phyloP scores from a whole-genome alignment of 1,140 invertebrate genomes.

The Lethrus apterus region DNA sequence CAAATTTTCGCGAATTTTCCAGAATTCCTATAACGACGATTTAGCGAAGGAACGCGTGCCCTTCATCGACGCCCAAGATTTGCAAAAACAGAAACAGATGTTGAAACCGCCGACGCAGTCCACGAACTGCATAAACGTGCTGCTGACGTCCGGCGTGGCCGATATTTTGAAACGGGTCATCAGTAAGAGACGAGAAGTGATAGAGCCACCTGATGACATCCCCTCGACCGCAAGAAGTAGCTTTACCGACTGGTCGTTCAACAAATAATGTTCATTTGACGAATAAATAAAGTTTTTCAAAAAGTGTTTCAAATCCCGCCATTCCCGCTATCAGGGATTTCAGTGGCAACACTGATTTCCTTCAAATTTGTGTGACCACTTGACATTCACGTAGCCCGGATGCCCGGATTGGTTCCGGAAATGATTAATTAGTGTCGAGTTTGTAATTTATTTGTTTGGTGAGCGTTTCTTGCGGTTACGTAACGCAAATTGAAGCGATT shows the following conservation, averaged over 20 bases:
- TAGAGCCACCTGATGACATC: constrained; percentile 24
- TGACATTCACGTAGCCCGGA: constrained; percentile 35
- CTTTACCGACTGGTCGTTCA: constrained; percentile 29
- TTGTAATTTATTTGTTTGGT: constrained; percentile 25
- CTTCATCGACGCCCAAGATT: constrained; percentile 26
- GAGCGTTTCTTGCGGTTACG: constrained; percentile 25
- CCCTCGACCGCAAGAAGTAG: constrained; percentile 24
- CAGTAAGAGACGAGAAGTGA: constrained; percentile 31
- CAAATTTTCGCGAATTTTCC: no score
- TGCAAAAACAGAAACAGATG: constrained; percentile 27
- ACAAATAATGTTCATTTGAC: constrained; percentile 9
- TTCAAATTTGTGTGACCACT: constrained; percentile 7
- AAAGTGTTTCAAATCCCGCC: constrained; percentile 4
- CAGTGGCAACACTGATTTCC: constrained; percentile 15
- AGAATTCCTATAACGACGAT: constrained; percentile 6
- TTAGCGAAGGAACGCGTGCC: constrained; percentile 21
- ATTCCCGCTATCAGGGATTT: constrained; percentile 7
- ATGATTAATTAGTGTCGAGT: constrained; percentile 36
- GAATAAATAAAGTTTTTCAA: constrained; percentile 11
- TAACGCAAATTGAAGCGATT: constrained; percentile 17
- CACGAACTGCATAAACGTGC: constrained; percentile 37
- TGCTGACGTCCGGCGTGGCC: constrained; percentile 35
- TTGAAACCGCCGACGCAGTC: constrained; percentile 30
- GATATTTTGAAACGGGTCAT: constrained; percentile 39
- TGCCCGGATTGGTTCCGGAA: constrained; percentile 38